phyloP scores from a whole-genome alignment of 2,888 invertebrate genomes.

The Pristionchus maxplancki region DNA sequence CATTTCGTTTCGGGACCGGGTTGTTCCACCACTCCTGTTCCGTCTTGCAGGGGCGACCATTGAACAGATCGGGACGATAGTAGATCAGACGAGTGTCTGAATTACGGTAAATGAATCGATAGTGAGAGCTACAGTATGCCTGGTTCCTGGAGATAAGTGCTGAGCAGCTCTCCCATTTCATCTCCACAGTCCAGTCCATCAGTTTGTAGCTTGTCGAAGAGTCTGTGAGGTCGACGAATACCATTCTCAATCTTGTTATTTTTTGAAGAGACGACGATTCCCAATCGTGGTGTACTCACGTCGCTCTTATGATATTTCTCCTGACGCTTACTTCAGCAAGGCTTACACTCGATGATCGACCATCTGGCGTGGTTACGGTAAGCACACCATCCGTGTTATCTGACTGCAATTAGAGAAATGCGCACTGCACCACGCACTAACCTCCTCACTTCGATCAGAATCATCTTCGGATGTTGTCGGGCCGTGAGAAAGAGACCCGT shows the following conservation, averaged over 20 bases:
- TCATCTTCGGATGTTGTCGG: constrained; percentile 61
- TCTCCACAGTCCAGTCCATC: constrained; percentile 75
- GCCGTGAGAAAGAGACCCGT: constrained; percentile 59
- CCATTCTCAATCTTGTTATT: too few species aligned
- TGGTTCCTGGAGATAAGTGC: constrained; percentile 59
- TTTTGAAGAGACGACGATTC: neutral
- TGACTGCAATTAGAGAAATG: constrained; percentile 31
- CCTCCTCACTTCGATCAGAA: constrained; percentile 57
- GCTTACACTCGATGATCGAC: constrained; percentile 50
- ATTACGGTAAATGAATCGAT: neutral
- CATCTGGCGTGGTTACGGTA: constrained; percentile 54
- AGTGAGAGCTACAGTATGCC: constrained; percentile 36
- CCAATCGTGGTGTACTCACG: constrained; percentile 53
- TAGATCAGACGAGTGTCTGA: constrained; percentile 65
- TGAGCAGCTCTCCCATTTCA: constrained; percentile 61
- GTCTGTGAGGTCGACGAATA: neutral
- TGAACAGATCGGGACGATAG: constrained; percentile 66
- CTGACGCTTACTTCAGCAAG: constrained; percentile 55
- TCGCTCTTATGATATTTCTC: constrained; percentile 58
- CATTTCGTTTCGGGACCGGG: constrained; percentile 62
- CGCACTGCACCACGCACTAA: constrained; percentile 18
- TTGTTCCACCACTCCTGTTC: constrained; percentile 65
- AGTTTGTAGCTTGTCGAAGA: constrained; percentile 54
- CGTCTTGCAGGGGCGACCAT: constrained; percentile 65
- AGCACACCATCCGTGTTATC: constrained; percentile 56